Evolutionary conservation across 2,113 vertebrate species (phyloP), one percentile per base, ranked within the genome.

Genomic region (Dromaius novaehollandiae): DNA sequence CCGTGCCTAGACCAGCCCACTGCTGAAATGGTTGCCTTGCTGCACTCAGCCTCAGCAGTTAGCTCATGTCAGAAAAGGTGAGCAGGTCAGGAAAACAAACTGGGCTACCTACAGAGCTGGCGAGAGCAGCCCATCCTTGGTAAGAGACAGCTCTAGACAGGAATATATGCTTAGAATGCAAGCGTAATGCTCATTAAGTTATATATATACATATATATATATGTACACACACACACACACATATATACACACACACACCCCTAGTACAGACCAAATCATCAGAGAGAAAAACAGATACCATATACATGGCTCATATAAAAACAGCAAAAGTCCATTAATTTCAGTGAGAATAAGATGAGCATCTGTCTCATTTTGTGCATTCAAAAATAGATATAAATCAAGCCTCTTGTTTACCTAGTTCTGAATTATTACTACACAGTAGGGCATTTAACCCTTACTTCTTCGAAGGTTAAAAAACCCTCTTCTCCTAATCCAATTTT

Each of bases 401-500:
- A 85, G 32, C 3, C 22, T 94, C 78, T 64, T 60, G 46, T 82
- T 91, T 95, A 73, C 51, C 38, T 58, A 32, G 12, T 48, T 86
- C 64, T 36, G 86, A 88, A 53, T 70, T 93, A 89, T n/a, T 88
- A 44, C 38, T 66, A 3, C 58, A 61, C 68, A 21, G 61, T 16
- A 84, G 20, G 40, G 76, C 28, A 76, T 53, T 63, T 68, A 91
- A 90, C 13, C 82, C 20, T 65, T 30, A 28, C 82, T 64, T 95
- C 90, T 79, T 53, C 80, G 44, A 87, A 91, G 32, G 85, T n/a
- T 6, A 68, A 89, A 79, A 77, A 55, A 63, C 26, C 3, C 6
- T 58, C 74, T n/a, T 32, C 50, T 81, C 58, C 18, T 94, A 93
- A 96, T 94, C 69, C 22, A 95, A 82, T 95, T 94, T 97, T 91